Evolutionary conservation across 2,888 invertebrate species (phyloP).

Genomic region (Leptodirus hochenwartii): DNA sequence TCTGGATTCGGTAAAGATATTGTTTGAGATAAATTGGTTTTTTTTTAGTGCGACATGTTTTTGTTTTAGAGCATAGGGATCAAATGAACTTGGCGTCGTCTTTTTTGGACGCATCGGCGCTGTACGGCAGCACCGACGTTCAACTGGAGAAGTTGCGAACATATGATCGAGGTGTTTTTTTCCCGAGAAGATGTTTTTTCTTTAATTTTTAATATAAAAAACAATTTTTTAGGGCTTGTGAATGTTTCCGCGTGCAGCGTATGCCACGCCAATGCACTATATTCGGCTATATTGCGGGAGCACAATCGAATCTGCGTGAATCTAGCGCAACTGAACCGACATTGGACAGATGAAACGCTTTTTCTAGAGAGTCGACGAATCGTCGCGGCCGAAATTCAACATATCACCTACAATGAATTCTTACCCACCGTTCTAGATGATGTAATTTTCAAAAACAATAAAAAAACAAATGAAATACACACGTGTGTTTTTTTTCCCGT

Average conservation of each 20-base stretch:
- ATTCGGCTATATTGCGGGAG: constrained; percentile 52
- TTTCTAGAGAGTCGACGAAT: constrained; percentile 60
- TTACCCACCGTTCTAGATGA: constrained; percentile 59
- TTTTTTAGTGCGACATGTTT: background rate
- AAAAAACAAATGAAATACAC: background rate
- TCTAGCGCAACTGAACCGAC: constrained; percentile 48
- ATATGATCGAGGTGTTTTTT: constrained; percentile 55
- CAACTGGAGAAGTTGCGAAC: constrained; percentile 49
- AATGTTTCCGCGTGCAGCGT: constrained; percentile 45
- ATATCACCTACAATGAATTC: constrained; percentile 71
- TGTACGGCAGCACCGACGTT: constrained; percentile 63
- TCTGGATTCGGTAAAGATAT: constrained; percentile 43
- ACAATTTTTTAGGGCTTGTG: no score
- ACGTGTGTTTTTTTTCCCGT: constrained; percentile 2
- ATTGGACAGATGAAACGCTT: constrained; percentile 62
- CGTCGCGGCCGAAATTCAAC: constrained; percentile 62
- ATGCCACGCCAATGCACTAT: constrained; percentile 50
- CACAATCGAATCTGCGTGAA: constrained; percentile 63
- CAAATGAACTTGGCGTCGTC: constrained; percentile 75
- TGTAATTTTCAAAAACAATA: constrained; percentile 24
- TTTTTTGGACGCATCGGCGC: constrained; percentile 64
- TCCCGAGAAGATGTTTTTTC: no score
- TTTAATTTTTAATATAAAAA: no score
- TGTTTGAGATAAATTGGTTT: constrained; percentile 2
- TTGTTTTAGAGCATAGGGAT: constrained; percentile 43